Percentiles rank a stretch among this genome's conserved stretches.
phyloP scores from a whole-genome alignment of 2,113 vertebrate species.

The Ptilorrhoa leucosticta region DNA sequence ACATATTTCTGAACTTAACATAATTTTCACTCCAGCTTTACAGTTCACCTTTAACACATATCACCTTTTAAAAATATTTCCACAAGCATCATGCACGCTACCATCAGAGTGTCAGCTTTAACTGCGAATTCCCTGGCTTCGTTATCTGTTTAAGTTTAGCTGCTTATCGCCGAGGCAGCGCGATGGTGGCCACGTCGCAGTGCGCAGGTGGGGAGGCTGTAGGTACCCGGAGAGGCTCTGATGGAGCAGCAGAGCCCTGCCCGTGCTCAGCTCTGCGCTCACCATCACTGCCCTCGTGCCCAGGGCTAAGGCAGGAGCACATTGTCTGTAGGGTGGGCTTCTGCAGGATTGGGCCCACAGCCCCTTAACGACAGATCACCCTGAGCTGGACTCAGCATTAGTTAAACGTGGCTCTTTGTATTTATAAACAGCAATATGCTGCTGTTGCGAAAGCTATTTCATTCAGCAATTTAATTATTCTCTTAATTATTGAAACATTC shows the following conservation, averaged over 20 bases:
- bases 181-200: neutral
- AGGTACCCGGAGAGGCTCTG: neutral
- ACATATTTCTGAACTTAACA: constrained; percentile 40
- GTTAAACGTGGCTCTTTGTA: constrained; percentile 41
- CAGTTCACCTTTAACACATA: constrained; percentile 36
- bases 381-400: neutral
- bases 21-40: constrained; percentile 50
- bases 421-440: constrained; percentile 50
- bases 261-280: neutral
- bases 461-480: constrained; percentile 65
- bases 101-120: neutral
- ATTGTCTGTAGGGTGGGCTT: rapidly evolving
- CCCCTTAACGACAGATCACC: neutral
- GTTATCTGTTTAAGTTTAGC: neutral
- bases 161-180: neutral
- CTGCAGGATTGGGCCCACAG: neutral
- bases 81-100: neutral
- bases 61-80: constrained; percentile 35
- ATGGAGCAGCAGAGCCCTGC: neutral
- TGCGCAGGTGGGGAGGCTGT: neutral
- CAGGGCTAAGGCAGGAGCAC: neutral
- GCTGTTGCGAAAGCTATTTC: constrained; percentile 34
- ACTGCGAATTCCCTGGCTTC: neutral
- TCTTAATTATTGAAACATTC: constrained; percentile 67
- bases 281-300: rapidly evolving